Evolutionary conservation across 1,140 invertebrate genomes (phyloP).

Genomic region (Oryctes rhinoceros): DNA sequence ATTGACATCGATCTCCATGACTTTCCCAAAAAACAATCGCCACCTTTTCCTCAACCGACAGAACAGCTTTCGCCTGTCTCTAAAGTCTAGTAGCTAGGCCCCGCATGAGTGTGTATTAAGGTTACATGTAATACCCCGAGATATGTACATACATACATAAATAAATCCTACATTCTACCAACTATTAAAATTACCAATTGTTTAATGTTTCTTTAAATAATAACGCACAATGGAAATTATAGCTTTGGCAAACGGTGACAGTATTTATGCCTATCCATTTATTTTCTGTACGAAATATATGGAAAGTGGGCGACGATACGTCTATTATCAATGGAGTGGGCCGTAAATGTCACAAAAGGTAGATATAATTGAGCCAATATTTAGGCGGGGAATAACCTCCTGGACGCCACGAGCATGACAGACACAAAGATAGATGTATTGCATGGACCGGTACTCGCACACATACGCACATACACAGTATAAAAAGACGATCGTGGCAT

Average conservation of each 20-base stretch:
- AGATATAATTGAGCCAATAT: constrained; percentile 1
- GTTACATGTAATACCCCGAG: too few species aligned
- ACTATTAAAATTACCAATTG: constrained; percentile 3
- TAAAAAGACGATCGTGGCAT: too few species aligned
- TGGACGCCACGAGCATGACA: background rate
- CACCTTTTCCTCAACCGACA: too few species aligned
- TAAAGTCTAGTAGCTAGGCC: too few species aligned
- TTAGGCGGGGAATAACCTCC: background rate
- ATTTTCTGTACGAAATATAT: background rate
- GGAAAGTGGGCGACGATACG: background rate
- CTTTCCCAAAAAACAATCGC: too few species aligned
- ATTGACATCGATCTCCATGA: too few species aligned
- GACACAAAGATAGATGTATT: background rate
- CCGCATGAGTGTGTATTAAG: too few species aligned
- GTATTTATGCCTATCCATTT: background rate
- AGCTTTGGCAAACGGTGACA: background rate
- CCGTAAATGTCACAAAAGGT: background rate
- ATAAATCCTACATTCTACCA: background rate
- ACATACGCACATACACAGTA: too few species aligned
- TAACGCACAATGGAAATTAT: background rate
- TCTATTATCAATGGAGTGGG: constrained; percentile 7
- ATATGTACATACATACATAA: background rate
- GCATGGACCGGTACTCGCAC: too few species aligned
- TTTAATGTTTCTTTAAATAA: background rate
- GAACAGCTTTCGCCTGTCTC: too few species aligned